Evolutionary conservation across 2,888 invertebrate genomes (phyloP), one percentile per base, ranked within the genome.

Genomic region (Pristionchus fissidentatus): DNA sequence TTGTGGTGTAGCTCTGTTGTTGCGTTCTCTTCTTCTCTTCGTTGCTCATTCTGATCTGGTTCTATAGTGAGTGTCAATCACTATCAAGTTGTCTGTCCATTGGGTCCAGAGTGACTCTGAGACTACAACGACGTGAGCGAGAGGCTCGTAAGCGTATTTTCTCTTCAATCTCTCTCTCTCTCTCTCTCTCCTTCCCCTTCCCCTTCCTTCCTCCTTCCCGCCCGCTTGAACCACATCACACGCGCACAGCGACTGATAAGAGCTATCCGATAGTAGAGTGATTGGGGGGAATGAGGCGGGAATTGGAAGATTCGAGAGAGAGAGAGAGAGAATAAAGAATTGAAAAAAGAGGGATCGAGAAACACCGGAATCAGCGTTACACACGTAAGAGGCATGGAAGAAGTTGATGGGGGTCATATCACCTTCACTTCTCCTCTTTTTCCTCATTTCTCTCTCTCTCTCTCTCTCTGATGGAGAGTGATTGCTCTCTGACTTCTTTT

Each of bases 261-360:
- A 29, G n/a, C 41, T 38, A 41, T 38, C 19, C 35, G 66, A 15
- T 43, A 7, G 10, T 32, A 41, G n/a, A 26, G 38, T 35, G n/a
- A 22, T 70, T 26, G n/a, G n/a, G 38, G 38, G 29, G 66, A 32
- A 29, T 29, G 22, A 4, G 38, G 35, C n/a, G 38, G 22, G 29
- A 8, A n/a, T n/a, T 41, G 70, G 70, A 70, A 70, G 46, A 46
- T 43, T 46, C 46, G 73, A 70, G 73, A 75, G 73, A 46, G 35
- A 15, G 55, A 78, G 3, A 5, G 8, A 55, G 32, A 52, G 55
- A 10, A 35, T 35, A 55, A 22, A 38, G 32, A 15, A 0, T 52
- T 4, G 55, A 35, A 41, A 77, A 32, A 7, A 32, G 32, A 29
- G 22, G 52, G 66, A 32, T 66, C 13, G 22, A 66, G 77, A 52